Conservation (phyloP, 2,113 vertebrate species). For the Apodemus sylvaticus region DNA sequence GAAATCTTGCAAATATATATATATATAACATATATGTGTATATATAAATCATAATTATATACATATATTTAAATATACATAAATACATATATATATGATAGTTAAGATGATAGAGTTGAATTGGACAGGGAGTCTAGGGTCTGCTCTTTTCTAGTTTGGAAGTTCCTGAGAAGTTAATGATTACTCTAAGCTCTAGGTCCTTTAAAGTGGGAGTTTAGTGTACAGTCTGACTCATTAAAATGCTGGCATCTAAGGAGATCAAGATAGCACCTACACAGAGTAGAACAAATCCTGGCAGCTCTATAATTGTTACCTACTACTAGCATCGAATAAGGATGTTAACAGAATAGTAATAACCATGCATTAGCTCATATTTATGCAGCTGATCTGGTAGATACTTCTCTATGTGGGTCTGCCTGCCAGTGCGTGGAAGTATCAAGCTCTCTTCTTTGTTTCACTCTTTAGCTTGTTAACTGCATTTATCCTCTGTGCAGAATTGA, state of each 20-base stretch:
- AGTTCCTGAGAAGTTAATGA: background rate
- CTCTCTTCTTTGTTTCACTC: background rate
- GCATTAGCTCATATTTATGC: slow-evolving; percentile 45
- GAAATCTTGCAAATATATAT: background rate
- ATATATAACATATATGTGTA: no score
- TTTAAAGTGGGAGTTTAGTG: background rate
- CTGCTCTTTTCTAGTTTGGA: background rate
- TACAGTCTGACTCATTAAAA: background rate
- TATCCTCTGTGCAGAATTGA: slow-evolving; percentile 58
- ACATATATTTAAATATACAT: no score
- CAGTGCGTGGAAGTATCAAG: background rate
- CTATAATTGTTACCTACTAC: background rate
- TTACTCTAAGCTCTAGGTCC: background rate
- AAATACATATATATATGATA: background rate
- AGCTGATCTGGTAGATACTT: slow-evolving; percentile 21
- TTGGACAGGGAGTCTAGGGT: background rate
- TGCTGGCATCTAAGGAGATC: background rate
- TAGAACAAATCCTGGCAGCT: slow-evolving; percentile 1
- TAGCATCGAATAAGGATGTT: slow-evolving; percentile 22
- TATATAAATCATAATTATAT: no score
- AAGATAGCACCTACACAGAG: background rate
- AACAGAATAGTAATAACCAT: background rate
- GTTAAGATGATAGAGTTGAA: background rate
- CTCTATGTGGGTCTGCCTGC: background rate
- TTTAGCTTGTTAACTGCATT: slow-evolving; percentile 44